These are phyloP conservation scores for Corythaeola cristata DNA, from an alignment of 2,113 vertebrate species.

Conservation along the genomic window DNA sequence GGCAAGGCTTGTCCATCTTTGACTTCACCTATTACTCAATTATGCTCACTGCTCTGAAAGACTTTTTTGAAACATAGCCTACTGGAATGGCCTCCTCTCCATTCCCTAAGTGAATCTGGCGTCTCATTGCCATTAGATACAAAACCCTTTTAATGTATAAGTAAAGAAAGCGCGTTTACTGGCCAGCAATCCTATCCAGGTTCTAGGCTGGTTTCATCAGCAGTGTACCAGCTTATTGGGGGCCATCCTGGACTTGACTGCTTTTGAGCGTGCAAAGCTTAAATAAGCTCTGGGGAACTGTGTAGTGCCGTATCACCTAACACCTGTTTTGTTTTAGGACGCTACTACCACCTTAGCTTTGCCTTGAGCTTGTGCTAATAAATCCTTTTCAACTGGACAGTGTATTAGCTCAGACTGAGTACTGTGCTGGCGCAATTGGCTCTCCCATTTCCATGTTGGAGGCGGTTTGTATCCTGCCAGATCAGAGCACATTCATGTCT, in stretches of 20 bases:
- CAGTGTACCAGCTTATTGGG: too few species aligned
- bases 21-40: background rate
- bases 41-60: background rate
- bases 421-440: background rate
- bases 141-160: background rate
- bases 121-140: background rate
- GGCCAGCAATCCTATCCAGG: background rate
- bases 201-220: background rate
- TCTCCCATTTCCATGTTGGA: background rate
- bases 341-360: slow-evolving; percentile 17
- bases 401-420: background rate
- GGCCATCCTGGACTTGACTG: too few species aligned
- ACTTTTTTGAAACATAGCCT: background rate
- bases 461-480: background rate
- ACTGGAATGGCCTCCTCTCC: background rate
- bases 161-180: background rate
- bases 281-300: too few species aligned
- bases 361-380: background rate
- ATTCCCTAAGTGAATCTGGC: background rate
- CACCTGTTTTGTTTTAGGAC: slow-evolving; percentile 47
- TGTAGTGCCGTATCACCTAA: background rate
- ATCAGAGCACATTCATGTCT: background rate
- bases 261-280: background rate
- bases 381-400: background rate
- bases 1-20: background rate